Evolutionary conservation across 2,888 invertebrate genomes (phyloP), one percentile per base, ranked within the genome.

Genomic region (Synergus japonicus): DNA sequence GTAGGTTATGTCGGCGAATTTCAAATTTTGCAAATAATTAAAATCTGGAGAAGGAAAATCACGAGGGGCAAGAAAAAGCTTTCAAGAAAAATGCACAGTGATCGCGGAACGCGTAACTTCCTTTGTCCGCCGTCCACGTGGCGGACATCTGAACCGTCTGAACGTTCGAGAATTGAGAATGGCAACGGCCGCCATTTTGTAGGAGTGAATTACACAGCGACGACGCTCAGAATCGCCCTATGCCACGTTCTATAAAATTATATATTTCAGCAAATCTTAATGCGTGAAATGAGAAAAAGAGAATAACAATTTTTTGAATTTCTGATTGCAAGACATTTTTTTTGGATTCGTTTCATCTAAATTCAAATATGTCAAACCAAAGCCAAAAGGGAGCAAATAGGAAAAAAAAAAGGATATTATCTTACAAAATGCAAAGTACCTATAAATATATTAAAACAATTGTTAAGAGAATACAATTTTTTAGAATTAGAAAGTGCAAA

Each of bases 181-280:
- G 83, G 86, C 81, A 85, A 81, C 83, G 86, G 84, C 90, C 83
- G 90, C 91, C 91, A 91, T 91, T 90, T 91, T 91, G 91, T 91
- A 89, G 82, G 85, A 87, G 86, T 84, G 82, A 83, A 83, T 79
- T 82, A 79, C 84, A 86, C 83, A 84, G 13, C 37, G 73, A 54
- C 54, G 73, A 73, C 73, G 73, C 87, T 85, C 82, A 60, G 73
- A 78, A 83, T 83, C 79, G 76, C 69, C 66, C 79, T 76, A 82
- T 83, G 87, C 88, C 84, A 86, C 85, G 83, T 87, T 84, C 81
- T 78, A 79, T 78, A 77, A 65, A 60, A 76, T 67, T 29, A 54
- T 73, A n/a, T 41, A 73, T 73, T 54, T 41, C 46, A 4, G n/a
- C 49, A n/a, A 18, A 73, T 29, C 22, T 49, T 43, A 43, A 67